phyloP scores from a whole-genome alignment of 2,113 vertebrate genomes.

The Tetrax tetrax region DNA sequence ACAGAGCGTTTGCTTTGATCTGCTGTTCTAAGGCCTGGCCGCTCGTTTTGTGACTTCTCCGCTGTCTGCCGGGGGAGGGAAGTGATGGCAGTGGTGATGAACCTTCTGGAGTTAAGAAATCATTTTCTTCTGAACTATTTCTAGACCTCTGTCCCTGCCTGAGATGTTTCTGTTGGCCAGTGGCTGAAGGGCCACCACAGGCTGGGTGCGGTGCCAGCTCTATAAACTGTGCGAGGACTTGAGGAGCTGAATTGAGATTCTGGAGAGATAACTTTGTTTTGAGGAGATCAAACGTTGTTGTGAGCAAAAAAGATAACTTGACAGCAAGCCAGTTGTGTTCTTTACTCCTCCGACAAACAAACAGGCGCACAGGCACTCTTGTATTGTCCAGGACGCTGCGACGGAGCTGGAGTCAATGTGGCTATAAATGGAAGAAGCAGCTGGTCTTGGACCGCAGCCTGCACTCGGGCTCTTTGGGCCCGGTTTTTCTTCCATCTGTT shows the following conservation, averaged over 20 bases:
- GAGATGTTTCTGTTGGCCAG: constrained; percentile 62
- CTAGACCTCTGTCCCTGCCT: constrained; percentile 34
- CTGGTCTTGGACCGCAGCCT: constrained; percentile 62
- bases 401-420: constrained; percentile 8
- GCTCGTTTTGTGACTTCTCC: background rate
- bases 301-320: constrained; percentile 28
- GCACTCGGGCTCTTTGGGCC: constrained; percentile 17
- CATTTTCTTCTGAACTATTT: constrained; percentile 38
- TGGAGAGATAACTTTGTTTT: constrained; percentile 62
- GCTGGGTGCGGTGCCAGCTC: constrained; percentile 42
- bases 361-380: constrained; percentile 13
- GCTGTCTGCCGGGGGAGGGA: background rate
- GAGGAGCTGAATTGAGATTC: constrained; percentile 31
- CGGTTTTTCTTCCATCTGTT: constrained; percentile 29
- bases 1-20: constrained; percentile 40
- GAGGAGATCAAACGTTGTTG: constrained; percentile 51
- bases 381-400: constrained; percentile 13
- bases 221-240: constrained; percentile 42
- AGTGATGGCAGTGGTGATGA: constrained; percentile 8
- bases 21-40: background rate
- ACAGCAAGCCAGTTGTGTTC: constrained; percentile 55
- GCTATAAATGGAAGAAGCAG: constrained; percentile 71
- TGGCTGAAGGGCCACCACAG: constrained; percentile 22
- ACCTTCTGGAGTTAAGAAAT: constrained; percentile 27
- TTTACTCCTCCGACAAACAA: constrained; percentile 55